Conservation (phyloP, 1,140 invertebrate genomes). For the Sminthurides bifidus region DNA sequence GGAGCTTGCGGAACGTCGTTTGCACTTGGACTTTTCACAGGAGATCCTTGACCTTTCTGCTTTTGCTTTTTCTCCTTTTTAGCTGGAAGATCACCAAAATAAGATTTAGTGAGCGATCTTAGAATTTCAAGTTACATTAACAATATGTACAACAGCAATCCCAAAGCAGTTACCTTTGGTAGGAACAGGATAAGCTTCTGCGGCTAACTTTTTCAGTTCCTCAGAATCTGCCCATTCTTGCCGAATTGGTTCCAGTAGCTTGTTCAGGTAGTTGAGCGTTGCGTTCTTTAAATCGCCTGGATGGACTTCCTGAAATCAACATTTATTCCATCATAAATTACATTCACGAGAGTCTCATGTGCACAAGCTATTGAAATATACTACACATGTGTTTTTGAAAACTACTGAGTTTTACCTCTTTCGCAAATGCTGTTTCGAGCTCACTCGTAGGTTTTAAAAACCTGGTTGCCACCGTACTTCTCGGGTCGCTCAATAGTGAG, state of each 20-base stretch:
- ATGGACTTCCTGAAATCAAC: constrained; percentile 54
- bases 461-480: constrained; percentile 56
- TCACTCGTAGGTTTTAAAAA: constrained; percentile 60
- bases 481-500: constrained; percentile 30
- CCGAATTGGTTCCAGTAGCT: constrained; percentile 75
- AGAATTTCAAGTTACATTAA: too few relatives aligned
- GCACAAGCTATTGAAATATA: too few relatives aligned
- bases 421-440: constrained; percentile 63
- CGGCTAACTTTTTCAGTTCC: constrained; percentile 54
- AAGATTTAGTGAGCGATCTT: too few relatives aligned
- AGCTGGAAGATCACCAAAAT: too few relatives aligned
- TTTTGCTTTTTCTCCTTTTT: too few relatives aligned
- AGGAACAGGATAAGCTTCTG: constrained; percentile 68
- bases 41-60: too few relatives aligned
- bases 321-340: too few relatives aligned
- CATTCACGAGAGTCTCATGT: too few relatives aligned
- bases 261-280: constrained; percentile 74
- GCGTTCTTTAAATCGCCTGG: constrained; percentile 83
- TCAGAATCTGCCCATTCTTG: constrained; percentile 66
- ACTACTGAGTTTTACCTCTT: constrained; percentile 38
- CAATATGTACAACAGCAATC: too few relatives aligned
- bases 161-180: too few relatives aligned
- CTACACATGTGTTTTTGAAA: background rate
- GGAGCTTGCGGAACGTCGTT: too few relatives aligned
- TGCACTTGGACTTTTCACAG: too few relatives aligned